Conservation (phyloP, 2,113 vertebrate genomes). For the Monopterus albus region DNA sequence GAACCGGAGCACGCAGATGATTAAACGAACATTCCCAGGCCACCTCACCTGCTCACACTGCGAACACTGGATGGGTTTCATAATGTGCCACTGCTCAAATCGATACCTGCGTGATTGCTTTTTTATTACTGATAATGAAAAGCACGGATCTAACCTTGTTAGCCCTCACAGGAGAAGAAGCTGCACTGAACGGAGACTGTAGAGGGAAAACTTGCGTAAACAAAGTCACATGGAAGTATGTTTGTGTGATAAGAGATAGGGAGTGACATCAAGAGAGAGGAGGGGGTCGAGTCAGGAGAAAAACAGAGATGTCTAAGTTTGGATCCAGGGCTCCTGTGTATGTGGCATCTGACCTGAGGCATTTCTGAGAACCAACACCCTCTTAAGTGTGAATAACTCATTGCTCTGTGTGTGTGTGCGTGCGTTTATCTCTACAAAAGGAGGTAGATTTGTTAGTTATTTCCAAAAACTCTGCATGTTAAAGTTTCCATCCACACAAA, state of each 20-base stretch:
- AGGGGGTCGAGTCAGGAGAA: conserved; percentile 10
- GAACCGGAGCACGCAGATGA: conserved; percentile 37
- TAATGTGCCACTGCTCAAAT: conserved; percentile 59
- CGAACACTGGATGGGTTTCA: conserved; percentile 52
- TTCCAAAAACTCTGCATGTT: neutral
- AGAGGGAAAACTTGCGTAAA: conserved; percentile 11
- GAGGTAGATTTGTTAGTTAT: neutral
- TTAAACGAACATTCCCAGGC: conserved; percentile 50
- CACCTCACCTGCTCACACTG: conserved; percentile 12
- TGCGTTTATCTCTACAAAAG: conserved; percentile 21
- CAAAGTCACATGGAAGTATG: conserved; percentile 57
- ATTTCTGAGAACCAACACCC: conserved; percentile 75
- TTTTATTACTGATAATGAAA: conserved; percentile 66
- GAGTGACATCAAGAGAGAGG: neutral
- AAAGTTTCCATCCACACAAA: neutral
- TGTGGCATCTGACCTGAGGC: conserved; percentile 73
- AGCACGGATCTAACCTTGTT: conserved; percentile 47
- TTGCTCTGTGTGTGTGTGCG: conserved; percentile 6
- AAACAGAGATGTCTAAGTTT: conserved; percentile 68
- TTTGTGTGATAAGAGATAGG: conserved; percentile 38
- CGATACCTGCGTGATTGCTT: conserved; percentile 54
- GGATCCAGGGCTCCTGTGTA: conserved; percentile 70
- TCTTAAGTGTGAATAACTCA: conserved; percentile 70
- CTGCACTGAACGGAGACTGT: neutral
- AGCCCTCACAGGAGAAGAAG: conserved; percentile 26